Evolutionary conservation across 2,113 vertebrate genomes (phyloP).

Genomic region (Sturnira hondurensis): DNA sequence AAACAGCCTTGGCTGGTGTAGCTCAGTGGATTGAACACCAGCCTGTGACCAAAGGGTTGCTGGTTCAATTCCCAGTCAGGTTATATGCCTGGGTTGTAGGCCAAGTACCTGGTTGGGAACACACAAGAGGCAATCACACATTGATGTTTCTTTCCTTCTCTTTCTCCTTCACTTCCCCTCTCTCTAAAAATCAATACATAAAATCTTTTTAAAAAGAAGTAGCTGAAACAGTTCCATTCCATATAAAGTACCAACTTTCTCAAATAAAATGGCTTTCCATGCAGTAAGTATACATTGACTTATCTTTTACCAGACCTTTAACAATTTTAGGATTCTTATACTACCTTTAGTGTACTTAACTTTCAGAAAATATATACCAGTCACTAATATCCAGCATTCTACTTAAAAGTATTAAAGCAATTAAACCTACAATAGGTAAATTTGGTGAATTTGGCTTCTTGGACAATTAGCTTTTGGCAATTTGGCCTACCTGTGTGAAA

Average conservation of each 20-base stretch:
- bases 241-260: neutral
- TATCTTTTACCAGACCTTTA: neutral
- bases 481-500: constrained; percentile 14
- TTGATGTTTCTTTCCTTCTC: no score
- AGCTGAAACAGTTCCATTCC: neutral
- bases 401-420: neutral
- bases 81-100: no score
- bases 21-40: no score
- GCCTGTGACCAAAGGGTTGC: no score
- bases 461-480: neutral
- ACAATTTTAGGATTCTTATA: constrained; percentile 11
- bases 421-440: constrained; percentile 4
- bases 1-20: neutral
- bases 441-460: neutral
- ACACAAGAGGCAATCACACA: no score
- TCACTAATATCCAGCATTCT: constrained; percentile 12
- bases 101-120: no score
- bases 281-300: neutral
- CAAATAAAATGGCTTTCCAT: constrained; percentile 14
- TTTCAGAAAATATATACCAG: neutral
- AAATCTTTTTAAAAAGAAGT: no score
- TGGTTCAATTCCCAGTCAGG: no score
- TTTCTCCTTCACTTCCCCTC: no score
- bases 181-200: no score
- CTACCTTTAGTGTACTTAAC: constrained; percentile 9